A percentile compares a stretch with the other conserved stretches of the same genome.
Conservation (phyloP, 2,113 vertebrate species). For the Procavia capensis region DNA sequence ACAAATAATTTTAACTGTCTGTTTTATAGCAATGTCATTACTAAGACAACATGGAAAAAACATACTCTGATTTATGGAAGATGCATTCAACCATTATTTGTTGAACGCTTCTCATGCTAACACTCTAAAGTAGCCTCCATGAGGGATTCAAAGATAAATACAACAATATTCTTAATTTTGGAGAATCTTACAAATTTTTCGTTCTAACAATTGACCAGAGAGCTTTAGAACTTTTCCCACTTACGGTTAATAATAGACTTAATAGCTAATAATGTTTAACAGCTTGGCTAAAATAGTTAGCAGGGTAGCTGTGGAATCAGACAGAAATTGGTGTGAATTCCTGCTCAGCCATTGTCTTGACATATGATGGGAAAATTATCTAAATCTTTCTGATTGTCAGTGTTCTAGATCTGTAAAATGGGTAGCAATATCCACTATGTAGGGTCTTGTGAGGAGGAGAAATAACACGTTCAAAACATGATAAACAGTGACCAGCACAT, state of each 20-base stretch:
- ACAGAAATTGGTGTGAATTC: neutral
- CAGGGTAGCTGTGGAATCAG: neutral
- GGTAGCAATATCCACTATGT: neutral
- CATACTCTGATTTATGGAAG: neutral
- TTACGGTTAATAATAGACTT: neutral
- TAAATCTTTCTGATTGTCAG: neutral
- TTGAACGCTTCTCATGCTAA: neutral
- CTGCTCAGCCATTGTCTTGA: neutral
- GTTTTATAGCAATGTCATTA: constrained; percentile 1
- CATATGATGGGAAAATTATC: neutral
- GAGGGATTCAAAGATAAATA: neutral
- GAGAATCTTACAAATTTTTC: neutral
- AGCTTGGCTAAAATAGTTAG: neutral
- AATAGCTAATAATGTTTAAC: neutral
- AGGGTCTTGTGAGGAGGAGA: neutral
- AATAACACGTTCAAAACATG: neutral
- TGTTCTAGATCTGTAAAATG: neutral
- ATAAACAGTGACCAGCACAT: neutral
- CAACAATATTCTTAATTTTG: neutral
- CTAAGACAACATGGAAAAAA: constrained; percentile 3
- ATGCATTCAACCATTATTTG: neutral
- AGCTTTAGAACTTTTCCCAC: neutral
- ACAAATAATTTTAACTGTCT: neutral
- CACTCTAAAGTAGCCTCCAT: neutral
- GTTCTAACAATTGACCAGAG: neutral